Base-by-base conservation (phyloP, 2,113 vertebrate species). In the Plestiodon gilberti region DNA sequence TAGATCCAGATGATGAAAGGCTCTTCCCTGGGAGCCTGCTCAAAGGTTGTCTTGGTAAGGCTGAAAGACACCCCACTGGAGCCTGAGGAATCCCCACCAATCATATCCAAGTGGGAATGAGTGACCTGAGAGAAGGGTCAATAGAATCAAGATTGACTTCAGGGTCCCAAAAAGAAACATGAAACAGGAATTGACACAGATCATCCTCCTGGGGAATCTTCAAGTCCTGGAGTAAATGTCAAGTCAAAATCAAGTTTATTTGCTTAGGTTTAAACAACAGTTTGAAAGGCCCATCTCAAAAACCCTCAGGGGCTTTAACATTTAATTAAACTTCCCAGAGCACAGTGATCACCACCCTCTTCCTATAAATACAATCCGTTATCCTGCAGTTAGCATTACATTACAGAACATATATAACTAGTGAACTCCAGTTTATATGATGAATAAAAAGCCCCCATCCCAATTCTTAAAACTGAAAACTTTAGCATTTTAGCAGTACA, bases 191-290 rank as follows among this genome's bases (percentile, higher is more conserved):
- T 67, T 83, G 82, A 82, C 28, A 59, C 0, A 2, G 38, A 82
- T 78, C 18, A 38, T 35, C 35, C 89, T 90, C 89, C 91, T 9
- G 48, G 92, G 76, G 15, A 4, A 86, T 71, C 33, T 90, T 91
- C 89, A 43, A 74, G 52, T 25, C 64, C 67, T 87, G 82, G 78
- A 1, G 65, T 74, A 10, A 35, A 10, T 87, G 30, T 82, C 33
- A 57, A 86, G 81, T 81, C 82, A 83, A 64, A 82, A 86, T 59
- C 85, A 89, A 3, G 85, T 78, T 88, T 88, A 89, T 87, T 89
- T 83, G 48, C 48, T n/a, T 81, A 84, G 52, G 2, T 73, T 89
- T 55, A 38, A 87, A 88, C 38, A 81, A 74, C 43, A 61, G 65
- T 88, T 87, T 87, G 84, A 85, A 87, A 0, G 82, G 43, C 20